Base-by-base conservation (phyloP, 2,797 vertebrate species). In the Jordanella pulchra region DNA sequence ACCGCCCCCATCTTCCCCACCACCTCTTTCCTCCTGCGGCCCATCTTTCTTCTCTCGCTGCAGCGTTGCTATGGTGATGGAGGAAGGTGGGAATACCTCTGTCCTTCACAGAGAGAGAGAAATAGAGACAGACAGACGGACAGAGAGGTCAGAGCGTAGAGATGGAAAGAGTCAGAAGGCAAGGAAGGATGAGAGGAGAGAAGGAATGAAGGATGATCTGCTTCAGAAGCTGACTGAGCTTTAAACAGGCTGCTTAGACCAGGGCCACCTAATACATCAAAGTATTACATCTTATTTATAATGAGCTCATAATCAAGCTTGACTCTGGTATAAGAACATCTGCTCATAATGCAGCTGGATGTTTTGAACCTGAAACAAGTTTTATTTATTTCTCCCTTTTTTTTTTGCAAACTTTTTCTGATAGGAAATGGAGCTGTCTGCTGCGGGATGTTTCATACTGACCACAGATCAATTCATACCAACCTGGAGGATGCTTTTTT, bases 41-140 rank as follows among this genome's bases (percentile, higher is more conserved):
- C 90, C 91, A 89, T 86, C 91, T 88, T 82, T 83, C 85, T 89
- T 89, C 35, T 91, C 92, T 93, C 91, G 91, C 93, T 93, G 94
- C 94, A 92, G 92, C 89, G 91, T 95, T 94, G 80, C 93, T 88
- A 93, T 94, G 90, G 89, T 30, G 87, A 95, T 91, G 21, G 78
- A 93, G 93, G 93, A 94, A 91, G 90, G 92, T 95, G 93, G 93
- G 93, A 94, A 94, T 93, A 93, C 91, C 91, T 93, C 92, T 89
- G 94, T 95, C 93, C 93, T 94, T 94, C 93, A 93, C 93, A 93
- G 91, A 89, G 88, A 35, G 15, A 53, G 55, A 30, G 27, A 66
- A 45, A 77, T 79, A 75, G 56, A 72, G 71, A 68, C 71, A 72
- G 68, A 81, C 44, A 77, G 58, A 69, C 67, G 78, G 65, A 39